Conservation (phyloP, 2,113 vertebrate genomes). For the Chaetodon trifascialis region DNA sequence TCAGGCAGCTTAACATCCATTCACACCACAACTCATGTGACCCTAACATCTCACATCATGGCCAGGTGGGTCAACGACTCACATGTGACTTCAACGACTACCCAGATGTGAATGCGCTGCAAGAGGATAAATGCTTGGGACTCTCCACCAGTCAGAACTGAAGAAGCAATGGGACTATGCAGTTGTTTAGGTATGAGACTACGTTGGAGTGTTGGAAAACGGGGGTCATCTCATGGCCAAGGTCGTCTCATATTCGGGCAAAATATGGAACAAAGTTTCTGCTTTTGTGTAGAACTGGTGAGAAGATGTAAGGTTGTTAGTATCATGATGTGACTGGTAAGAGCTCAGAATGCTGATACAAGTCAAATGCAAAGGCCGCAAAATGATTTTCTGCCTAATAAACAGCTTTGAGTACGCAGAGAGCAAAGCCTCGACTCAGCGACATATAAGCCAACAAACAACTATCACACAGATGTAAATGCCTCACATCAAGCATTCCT, state of each 20-base stretch:
- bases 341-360: constrained; percentile 10
- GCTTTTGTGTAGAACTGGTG: neutral
- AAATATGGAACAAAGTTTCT: neutral
- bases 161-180: no score
- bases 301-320: neutral
- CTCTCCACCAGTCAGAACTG: no score
- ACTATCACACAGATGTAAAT: constrained; percentile 33
- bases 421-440: neutral
- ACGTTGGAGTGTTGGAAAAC: neutral
- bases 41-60: no score
- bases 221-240: neutral
- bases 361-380: neutral
- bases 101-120: no score
- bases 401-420: constrained; percentile 10
- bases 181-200: no score
- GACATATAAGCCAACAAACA: constrained; percentile 24
- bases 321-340: neutral
- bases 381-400: neutral
- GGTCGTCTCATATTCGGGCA: neutral
- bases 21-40: no score
- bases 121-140: no score
- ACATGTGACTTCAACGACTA: no score
- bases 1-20: no score
- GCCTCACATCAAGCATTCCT: constrained; percentile 23
- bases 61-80: no score